Evolutionary conservation across 2,888 invertebrate species (phyloP).

Genomic region (Sylvicola cinctus): DNA sequence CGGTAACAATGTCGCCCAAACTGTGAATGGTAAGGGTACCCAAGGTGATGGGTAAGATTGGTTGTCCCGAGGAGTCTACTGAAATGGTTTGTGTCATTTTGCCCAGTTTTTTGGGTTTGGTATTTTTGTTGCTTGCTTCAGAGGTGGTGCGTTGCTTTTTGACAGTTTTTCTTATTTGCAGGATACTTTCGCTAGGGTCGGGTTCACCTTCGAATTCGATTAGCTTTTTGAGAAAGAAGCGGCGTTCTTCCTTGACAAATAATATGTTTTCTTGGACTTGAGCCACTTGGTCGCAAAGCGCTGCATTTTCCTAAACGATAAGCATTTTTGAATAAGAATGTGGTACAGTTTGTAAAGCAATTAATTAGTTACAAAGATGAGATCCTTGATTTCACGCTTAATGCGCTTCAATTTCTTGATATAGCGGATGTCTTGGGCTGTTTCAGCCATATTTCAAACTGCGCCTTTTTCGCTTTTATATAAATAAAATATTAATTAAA

Average conservation of each 20-base stretch:
- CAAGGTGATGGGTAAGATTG: slow-evolving; percentile 49
- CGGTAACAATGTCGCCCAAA: slow-evolving; percentile 50
- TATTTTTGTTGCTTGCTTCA: not conserved
- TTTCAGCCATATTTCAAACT: no score
- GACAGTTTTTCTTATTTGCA: slow-evolving; percentile 2
- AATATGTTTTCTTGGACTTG: slow-evolving; percentile 64
- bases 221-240: slow-evolving; percentile 57
- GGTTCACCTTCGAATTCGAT: slow-evolving; percentile 39
- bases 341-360: not conserved
- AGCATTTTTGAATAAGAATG: slow-evolving; percentile 4
- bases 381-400: not conserved
- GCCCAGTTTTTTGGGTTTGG: slow-evolving; percentile 3
- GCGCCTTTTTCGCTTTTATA: no score
- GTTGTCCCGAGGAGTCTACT: slow-evolving; percentile 41
- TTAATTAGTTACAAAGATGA: not conserved
- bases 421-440: no score
- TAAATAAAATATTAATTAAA: no score
- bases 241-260: slow-evolving; percentile 62
- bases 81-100: slow-evolving; percentile 15
- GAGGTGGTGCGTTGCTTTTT: slow-evolving; percentile 15
- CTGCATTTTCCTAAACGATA: slow-evolving; percentile 50
- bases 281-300: slow-evolving; percentile 73
- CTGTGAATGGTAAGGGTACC: slow-evolving; percentile 52
- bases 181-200: slow-evolving; percentile 2
- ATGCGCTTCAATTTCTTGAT: slow-evolving; percentile 2